A percentile compares a stretch with the other conserved stretches of the same genome.
Evolutionary conservation across 2,113 vertebrate species (phyloP).

Genomic region (Aphyosemion australe): DNA sequence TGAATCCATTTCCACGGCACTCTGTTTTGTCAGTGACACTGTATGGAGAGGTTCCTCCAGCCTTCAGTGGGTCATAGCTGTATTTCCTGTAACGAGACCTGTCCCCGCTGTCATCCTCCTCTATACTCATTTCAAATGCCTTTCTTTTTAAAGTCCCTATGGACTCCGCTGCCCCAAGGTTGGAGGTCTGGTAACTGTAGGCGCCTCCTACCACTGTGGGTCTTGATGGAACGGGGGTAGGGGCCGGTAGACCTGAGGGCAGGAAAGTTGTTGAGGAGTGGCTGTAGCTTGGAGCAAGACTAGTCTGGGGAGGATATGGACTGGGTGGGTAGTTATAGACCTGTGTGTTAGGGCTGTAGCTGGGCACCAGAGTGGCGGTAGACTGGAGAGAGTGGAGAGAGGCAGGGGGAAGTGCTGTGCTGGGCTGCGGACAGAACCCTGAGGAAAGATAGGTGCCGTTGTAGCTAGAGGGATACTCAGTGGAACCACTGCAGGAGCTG

Average conservation of each 20-base stretch:
- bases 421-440: constrained; percentile 87
- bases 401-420: constrained; percentile 82
- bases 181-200: constrained; percentile 85
- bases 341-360: constrained; percentile 85
- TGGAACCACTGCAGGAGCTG: constrained; percentile 78
- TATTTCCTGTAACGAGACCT: constrained; percentile 88
- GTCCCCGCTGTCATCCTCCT: constrained; percentile 81
- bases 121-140: constrained; percentile 83
- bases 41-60: constrained; percentile 80
- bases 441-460: constrained; percentile 90
- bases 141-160: constrained; percentile 88
- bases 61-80: constrained; percentile 86
- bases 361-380: constrained; percentile 82
- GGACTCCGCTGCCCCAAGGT: constrained; percentile 77
- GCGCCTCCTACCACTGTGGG: constrained; percentile 82
- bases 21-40: constrained; percentile 83
- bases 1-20: constrained; percentile 86
- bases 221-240: constrained; percentile 83
- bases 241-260: constrained; percentile 84
- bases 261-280: constrained; percentile 86
- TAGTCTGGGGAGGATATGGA: constrained; percentile 77
- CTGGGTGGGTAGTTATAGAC: constrained; percentile 88
- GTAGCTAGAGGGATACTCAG: constrained; percentile 87
- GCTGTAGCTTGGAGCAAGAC: constrained; percentile 82
- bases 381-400: constrained; percentile 79